Percentiles rank a stretch among this genome's conserved stretches.
These are phyloP conservation scores for Busseola fusca DNA, from an alignment of 2,888 invertebrate genomes.

Conservation along the genomic window DNA sequence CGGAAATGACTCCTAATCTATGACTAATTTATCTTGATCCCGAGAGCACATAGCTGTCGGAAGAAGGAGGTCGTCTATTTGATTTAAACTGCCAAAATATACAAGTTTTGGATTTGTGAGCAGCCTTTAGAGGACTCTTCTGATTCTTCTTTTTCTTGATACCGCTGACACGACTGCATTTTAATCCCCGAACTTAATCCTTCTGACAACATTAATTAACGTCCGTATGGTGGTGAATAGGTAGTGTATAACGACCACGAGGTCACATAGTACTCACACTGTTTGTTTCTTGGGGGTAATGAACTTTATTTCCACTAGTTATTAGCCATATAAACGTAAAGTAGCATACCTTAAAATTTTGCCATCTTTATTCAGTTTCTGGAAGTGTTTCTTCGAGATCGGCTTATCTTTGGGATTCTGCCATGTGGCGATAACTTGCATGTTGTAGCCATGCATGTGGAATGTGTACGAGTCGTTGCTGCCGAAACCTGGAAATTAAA, in stretches of 20 bases:
- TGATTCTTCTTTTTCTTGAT: no score
- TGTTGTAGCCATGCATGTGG: conserved; percentile 89
- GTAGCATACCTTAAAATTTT: conserved; percentile 75
- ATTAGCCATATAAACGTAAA: background rate
- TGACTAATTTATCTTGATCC: no score
- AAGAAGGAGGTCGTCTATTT: no score
- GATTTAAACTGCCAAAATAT: no score
- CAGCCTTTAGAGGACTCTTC: no score
- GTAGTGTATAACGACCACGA: background rate
- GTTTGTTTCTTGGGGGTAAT: background rate
- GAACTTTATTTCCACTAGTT: background rate
- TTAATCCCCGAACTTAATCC: no score
- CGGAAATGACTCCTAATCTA: no score
- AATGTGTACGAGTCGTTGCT: conserved; percentile 89
- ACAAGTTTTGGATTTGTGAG: no score
- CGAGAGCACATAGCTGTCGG: no score
- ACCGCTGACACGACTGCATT: no score
- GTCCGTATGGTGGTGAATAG: no score
- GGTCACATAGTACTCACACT: background rate
- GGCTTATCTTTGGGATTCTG: conserved; percentile 75
- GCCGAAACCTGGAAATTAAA: conserved; percentile 80
- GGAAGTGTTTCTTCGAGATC: conserved; percentile 78
- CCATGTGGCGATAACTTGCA: conserved; percentile 85
- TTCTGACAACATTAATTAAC: no score
- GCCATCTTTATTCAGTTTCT: conserved; percentile 73